Conservation (phyloP, 1,140 invertebrate species). For the Diorhabda elongata region DNA sequence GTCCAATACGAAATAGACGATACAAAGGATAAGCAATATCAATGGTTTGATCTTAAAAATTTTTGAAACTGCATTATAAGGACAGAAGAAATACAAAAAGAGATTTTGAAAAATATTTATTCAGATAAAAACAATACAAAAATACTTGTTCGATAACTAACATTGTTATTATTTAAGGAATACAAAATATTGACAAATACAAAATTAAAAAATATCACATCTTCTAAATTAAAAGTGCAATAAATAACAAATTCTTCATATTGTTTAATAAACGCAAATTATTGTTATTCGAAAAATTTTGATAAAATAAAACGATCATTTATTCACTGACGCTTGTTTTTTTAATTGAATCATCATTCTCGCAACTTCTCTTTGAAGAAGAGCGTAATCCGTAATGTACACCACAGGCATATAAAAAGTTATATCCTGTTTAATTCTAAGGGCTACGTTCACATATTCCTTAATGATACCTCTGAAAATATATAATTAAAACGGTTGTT, state of each 20-base stretch:
- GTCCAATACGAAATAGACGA: conserved; percentile 53
- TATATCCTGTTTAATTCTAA: too few relatives aligned
- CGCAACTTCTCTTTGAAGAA: too few relatives aligned
- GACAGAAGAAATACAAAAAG: not conserved
- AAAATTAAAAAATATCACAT: not conserved
- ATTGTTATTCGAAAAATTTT: too few relatives aligned
- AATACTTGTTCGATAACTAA: not conserved
- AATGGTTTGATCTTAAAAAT: conserved; percentile 58
- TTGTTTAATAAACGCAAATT: too few relatives aligned
- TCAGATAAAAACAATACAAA: too few relatives aligned
- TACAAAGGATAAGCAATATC: conserved; percentile 49
- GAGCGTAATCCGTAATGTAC: too few relatives aligned
- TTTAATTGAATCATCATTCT: too few relatives aligned
- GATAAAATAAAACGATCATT: too few relatives aligned
- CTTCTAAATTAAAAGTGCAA: not conserved
- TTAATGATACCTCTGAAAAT: not conserved
- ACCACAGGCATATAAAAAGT: too few relatives aligned
- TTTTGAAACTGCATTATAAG: conserved; percentile 27
- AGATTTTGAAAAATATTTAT: not conserved
- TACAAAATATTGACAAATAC: not conserved
- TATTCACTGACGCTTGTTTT: too few relatives aligned
- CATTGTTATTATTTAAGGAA: not conserved
- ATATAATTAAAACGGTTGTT: not conserved
- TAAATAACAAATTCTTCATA: too few relatives aligned
- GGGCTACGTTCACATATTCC: too few relatives aligned